Conservation (phyloP, 2,888 invertebrate species). For the Anoplius nigerrimus region DNA sequence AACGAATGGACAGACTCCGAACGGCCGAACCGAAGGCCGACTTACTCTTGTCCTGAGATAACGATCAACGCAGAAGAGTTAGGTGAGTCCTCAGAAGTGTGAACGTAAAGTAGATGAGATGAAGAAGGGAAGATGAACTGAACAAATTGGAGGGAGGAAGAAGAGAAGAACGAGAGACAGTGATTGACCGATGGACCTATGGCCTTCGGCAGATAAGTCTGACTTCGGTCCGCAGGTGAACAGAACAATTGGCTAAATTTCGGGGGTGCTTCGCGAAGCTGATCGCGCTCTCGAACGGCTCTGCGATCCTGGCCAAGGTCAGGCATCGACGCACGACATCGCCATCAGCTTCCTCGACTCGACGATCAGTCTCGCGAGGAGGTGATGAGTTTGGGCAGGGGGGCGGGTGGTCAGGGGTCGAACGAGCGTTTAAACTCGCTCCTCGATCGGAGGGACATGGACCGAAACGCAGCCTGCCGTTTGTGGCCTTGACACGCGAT, state of each 20-base stretch:
- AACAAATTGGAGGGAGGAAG: constrained; percentile 23
- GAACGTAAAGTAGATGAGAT: not conserved
- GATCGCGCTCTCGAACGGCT: constrained; percentile 10
- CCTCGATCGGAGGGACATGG: no score
- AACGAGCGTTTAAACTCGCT: no score
- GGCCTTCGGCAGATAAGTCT: constrained; percentile 44
- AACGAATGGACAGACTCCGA: constrained; percentile 29
- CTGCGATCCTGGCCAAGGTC: not conserved
- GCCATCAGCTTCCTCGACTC: no score
- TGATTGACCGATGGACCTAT: constrained; percentile 2
- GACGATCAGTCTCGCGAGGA: no score
- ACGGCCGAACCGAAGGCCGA: constrained; percentile 59
- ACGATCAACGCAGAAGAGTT: constrained; percentile 1
- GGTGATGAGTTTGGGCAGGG: no score
- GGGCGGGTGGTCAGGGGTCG: no score
- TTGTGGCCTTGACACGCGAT: no score
- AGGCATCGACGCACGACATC: no score
- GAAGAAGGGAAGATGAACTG: no score
- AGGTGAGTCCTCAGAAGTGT: no score
- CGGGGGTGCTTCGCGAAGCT: constrained; percentile 35
- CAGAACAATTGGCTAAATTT: constrained; percentile 49
- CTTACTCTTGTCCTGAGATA: constrained; percentile 41
- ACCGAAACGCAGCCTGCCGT: no score
- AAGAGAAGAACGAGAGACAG: not conserved
- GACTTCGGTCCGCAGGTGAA: constrained; percentile 55